Conservation (phyloP, 2,797 vertebrate species). For the Clarias laeviceps region DNA sequence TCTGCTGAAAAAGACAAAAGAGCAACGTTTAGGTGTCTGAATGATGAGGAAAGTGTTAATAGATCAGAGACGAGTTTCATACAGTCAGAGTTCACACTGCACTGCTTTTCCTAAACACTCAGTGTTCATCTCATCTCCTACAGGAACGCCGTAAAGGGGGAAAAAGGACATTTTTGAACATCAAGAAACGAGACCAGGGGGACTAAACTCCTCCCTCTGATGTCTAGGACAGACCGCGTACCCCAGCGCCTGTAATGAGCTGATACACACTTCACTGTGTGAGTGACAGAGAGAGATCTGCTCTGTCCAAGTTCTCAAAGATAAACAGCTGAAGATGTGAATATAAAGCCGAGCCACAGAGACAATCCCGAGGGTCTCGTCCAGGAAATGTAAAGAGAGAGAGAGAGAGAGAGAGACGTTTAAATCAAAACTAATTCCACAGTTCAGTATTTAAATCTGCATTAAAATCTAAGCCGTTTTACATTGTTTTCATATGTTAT, state of each 20-base stretch:
- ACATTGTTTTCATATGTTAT: neutral
- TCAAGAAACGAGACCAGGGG: neutral
- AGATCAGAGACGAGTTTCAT: neutral
- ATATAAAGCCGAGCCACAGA: neutral
- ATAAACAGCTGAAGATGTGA: neutral
- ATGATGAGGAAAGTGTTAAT: neutral
- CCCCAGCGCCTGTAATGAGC: neutral
- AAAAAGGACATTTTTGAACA: too few species aligned
- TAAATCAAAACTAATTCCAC: neutral
- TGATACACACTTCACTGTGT: neutral
- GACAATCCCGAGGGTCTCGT: neutral
- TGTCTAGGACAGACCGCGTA: too few species aligned
- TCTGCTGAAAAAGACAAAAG: slow-evolving; percentile 3
- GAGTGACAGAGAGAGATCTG: neutral
- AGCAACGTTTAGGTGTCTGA: neutral
- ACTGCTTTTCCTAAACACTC: neutral
- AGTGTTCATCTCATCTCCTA: neutral
- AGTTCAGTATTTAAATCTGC: neutral
- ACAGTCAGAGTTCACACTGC: neutral
- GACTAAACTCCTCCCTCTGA: neutral
- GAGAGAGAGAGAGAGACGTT: too few species aligned
- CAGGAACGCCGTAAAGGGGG: too few species aligned
- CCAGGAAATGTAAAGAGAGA: neutral
- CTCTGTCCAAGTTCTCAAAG: neutral
- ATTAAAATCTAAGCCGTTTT: neutral